Evolutionary conservation across 2,113 vertebrate species (phyloP).

Genomic region (Aix galericulata): DNA sequence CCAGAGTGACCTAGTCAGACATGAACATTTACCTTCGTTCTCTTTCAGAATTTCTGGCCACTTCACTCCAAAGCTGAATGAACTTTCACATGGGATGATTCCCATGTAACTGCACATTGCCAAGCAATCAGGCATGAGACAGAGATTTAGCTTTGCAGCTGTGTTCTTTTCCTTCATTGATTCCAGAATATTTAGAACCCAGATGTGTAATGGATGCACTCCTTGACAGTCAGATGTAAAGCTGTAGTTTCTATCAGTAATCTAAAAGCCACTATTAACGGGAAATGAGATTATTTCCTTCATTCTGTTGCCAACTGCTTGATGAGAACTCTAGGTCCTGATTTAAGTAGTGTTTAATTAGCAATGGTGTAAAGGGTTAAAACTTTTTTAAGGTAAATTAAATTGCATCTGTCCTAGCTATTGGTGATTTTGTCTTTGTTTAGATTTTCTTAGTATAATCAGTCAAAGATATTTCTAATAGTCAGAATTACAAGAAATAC

Average conservation of each 20-base stretch:
- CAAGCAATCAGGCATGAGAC: background rate
- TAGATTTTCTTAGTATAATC: background rate
- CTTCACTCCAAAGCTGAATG: background rate
- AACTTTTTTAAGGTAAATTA: conserved; percentile 8
- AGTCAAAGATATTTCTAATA: background rate
- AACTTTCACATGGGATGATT: background rate
- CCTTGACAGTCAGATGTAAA: conserved; percentile 8
- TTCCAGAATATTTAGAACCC: background rate
- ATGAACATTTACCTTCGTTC: background rate
- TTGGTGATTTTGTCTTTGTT: background rate
- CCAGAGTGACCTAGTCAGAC: background rate
- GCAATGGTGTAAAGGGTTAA: conserved; percentile 1
- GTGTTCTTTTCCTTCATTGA: conserved; percentile 2
- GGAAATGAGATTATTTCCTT: conserved; percentile 12
- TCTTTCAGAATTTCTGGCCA: background rate
- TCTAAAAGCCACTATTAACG: conserved; percentile 45
- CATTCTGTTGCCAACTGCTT: conserved; percentile 26
- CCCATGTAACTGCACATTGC: background rate
- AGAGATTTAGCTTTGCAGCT: background rate
- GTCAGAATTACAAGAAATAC: background rate
- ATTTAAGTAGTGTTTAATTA: conserved; percentile 49
- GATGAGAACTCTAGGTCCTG: background rate
- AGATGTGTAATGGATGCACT: conserved; percentile 1
- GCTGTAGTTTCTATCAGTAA: conserved; percentile 7
- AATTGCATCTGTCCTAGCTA: background rate